Percentiles rank a stretch among this genome's conserved stretches.
These are phyloP conservation scores for Bucorvus abyssinicus DNA, from an alignment of 2,797 vertebrate genomes.

Conservation along the genomic window DNA sequence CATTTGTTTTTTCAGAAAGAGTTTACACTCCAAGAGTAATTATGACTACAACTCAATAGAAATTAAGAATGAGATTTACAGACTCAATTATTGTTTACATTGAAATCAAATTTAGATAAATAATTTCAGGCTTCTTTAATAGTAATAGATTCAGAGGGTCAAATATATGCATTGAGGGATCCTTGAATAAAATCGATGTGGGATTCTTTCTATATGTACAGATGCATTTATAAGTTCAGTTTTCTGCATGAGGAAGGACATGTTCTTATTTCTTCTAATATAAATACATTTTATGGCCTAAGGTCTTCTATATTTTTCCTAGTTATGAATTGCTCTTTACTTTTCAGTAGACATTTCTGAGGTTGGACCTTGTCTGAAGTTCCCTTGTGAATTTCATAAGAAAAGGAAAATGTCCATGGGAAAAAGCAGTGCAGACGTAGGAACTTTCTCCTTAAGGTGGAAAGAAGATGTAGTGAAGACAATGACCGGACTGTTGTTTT, in stretches of 20 bases:
- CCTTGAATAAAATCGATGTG: neutral
- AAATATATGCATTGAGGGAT: neutral
- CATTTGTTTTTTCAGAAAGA: constrained; percentile 1
- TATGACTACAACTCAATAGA: neutral
- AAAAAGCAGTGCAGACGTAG: neutral
- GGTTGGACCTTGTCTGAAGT: neutral
- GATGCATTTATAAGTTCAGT: neutral
- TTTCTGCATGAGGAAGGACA: neutral
- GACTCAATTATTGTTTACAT: neutral
- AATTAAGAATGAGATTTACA: constrained; percentile 9
- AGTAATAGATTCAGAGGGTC: neutral
- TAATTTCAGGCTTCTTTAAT: neutral
- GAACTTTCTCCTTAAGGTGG: neutral
- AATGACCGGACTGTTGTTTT: neutral
- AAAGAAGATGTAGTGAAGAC: neutral
- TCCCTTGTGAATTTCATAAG: neutral
- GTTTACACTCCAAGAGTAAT: constrained; percentile 19
- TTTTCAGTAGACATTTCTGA: neutral
- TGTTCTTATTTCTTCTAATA: neutral
- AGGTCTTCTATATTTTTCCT: neutral
- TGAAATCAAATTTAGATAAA: neutral
- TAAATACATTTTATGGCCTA: neutral
- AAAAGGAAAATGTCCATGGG: neutral
- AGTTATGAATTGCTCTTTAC: neutral
- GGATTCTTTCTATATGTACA: neutral